Conservation (phyloP, 2,113 vertebrate species). For the Stigmatopora argus region DNA sequence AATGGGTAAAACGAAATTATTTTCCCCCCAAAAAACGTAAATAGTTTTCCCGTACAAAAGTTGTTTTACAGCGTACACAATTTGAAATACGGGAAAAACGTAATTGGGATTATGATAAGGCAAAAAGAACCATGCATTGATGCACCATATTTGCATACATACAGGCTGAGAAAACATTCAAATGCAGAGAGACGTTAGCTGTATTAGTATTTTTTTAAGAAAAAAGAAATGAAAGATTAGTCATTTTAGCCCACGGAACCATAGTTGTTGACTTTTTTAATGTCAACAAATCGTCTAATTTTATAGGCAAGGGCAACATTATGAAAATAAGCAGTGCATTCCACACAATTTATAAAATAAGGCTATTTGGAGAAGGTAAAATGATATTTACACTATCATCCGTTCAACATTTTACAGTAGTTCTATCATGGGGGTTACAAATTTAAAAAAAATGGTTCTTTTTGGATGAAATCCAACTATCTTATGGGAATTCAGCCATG, state of each 20-base stretch:
- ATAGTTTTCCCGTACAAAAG: too few species aligned
- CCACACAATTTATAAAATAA: not conserved
- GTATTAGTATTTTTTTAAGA: too few species aligned
- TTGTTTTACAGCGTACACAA: too few species aligned
- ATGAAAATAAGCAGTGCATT: not conserved
- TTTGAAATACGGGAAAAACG: too few species aligned
- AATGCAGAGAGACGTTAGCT: not conserved
- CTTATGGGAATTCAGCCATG: not conserved
- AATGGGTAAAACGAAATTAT: too few species aligned
- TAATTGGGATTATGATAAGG: too few species aligned
- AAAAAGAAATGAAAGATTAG: too few species aligned
- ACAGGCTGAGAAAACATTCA: not conserved
- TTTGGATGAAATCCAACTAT: not conserved
- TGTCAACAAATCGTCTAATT: not conserved
- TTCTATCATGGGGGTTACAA: too few species aligned
- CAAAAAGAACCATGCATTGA: not conserved
- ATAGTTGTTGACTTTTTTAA: not conserved
- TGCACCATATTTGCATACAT: not conserved
- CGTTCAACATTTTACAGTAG: too few species aligned
- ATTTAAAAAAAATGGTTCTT: not conserved
- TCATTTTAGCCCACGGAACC: not conserved
- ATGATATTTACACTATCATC: too few species aligned
- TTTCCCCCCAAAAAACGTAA: too few species aligned
- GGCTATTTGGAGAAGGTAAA: too few species aligned
- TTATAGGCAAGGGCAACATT: not conserved